Evolutionary conservation across 2,113 vertebrate species (phyloP), one percentile per base, ranked within the genome.

Genomic region (Melanocharis versteri): DNA sequence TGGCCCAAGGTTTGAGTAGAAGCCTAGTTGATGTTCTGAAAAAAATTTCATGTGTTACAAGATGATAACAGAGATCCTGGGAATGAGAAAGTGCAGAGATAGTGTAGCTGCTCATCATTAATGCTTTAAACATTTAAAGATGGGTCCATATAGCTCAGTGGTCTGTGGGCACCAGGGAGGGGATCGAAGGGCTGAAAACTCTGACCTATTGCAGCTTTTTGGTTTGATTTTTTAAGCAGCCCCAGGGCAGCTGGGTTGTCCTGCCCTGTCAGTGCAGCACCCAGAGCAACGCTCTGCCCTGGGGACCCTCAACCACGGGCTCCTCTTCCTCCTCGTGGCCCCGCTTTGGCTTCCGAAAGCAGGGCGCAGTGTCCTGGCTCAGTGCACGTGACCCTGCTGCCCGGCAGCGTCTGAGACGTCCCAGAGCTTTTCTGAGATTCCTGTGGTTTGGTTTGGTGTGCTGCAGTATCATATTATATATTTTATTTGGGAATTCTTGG

Each of bases 321-420:
- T 42, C 47, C 66, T 48, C 39, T 27, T 48, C 14, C 51, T 31
- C n/a, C 4, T 27, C 6, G 61, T 39, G 44, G 27, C 66, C 26
- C 30, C 2, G 0, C 26, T 3, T 1, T 1, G 30, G 16, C 64
- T 61, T 15, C 71, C 70, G 33, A 2, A 3, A 7, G 26, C 35
- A 1, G 2, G 1, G 1, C 0, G 0, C 9, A 0, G 8, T 7
- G 45, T 47, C 35, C 69, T 44, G 76, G 5, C 50, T 16, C 20
- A 6, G 1, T 0, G 3, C 13, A 0, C 0, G 0, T 17, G 47
- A 1, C 40, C 22, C 72, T 30, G 17, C 30, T 33, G 53, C 28
- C 68, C 28, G 47, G 15, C 77, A 37, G 37, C 0, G 2, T 6
- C 72, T 13, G n/a, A 26, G 23, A 10, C 9, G 15, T 3, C 57